phyloP scores from a whole-genome alignment of 2,797 vertebrate genomes.

The Eidolon dupreanum region DNA sequence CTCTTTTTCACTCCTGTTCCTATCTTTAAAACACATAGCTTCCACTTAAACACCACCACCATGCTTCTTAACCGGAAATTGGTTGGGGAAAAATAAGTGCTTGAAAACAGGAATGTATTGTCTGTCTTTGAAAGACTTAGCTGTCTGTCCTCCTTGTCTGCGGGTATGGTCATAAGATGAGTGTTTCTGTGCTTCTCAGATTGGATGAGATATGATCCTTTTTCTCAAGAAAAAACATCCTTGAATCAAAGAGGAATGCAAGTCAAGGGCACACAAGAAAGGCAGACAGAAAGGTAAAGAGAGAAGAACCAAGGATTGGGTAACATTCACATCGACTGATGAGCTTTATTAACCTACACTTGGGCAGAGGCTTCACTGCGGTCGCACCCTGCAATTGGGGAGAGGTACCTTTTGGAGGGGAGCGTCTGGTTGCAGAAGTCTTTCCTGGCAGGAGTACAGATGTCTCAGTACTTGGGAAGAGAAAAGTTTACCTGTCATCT shows the following conservation, averaged over 20 bases:
- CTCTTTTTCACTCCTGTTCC: neutral
- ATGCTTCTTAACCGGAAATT: neutral
- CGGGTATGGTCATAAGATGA: neutral
- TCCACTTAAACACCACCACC: constrained; percentile 42
- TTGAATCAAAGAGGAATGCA: neutral
- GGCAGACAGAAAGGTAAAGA: neutral
- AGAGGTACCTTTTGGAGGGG: neutral
- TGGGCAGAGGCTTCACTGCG: fast-evolving
- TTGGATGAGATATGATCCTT: neutral
- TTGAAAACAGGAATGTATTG: neutral
- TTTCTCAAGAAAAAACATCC: constrained; percentile 11
- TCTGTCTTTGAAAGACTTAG: neutral
- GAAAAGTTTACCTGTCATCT: neutral
- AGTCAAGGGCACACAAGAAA: neutral
- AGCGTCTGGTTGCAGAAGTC: neutral
- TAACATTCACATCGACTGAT: neutral
- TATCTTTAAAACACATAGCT: constrained; percentile 20
- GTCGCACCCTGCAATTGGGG: neutral
- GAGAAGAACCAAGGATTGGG: neutral
- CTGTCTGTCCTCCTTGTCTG: neutral
- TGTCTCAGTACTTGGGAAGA: neutral
- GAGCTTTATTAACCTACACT: fast-evolving
- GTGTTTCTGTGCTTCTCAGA: neutral
- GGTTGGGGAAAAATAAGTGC: neutral
- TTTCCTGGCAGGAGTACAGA: neutral